Evolutionary conservation across 2,888 invertebrate genomes (phyloP), one percentile per base, ranked within the genome.

Genomic region (Tridacna crocea): DNA sequence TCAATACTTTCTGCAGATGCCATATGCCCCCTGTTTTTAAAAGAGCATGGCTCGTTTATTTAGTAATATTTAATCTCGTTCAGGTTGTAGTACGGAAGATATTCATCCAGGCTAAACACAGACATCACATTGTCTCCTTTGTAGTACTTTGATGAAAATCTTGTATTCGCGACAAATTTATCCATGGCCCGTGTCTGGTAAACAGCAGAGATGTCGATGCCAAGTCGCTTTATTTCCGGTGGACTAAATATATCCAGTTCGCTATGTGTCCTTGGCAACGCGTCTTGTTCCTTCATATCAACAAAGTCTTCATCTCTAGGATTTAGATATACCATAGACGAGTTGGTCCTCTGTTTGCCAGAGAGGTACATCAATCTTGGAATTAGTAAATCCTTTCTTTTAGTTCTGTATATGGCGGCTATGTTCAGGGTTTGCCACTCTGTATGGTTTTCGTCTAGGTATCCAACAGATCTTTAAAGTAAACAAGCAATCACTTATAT

Each of bases 301-400:
- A 70, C 26, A 10, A 46, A 70, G 47, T 70, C 70, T 24, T 70
- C 70, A 3, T 70, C 70, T 48, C 51, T n/a, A 24, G 51, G 70
- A 47, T 70, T 70, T n/a, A 66, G 46, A 66, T 66, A 70, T 15
- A 70, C 70, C 70, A 70, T 70, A 17, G 70, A 70, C 8, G 70
- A 48, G 26, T 51, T 70, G 12, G 19, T 48, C 15, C 15, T 70
- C 47, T 13, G 51, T 51, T 70, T 70, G 22, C 70, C 70, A 19
- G 70, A 70, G 0, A 48, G 6, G n/a, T 70, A 70, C 0, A 51
- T 51, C 13, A 51, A 19, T 19, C 70, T n/a, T 8, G 70, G 70
- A 26, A 70, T 70, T 10, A 70, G 70, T 19, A 51, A 26, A 36
- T 51, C 70, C 51, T 70, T 70, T 15, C 51, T 48, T 51, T 70